Base-by-base conservation (phyloP, 1,140 invertebrate genomes). In the Harlomillsia oculata region DNA sequence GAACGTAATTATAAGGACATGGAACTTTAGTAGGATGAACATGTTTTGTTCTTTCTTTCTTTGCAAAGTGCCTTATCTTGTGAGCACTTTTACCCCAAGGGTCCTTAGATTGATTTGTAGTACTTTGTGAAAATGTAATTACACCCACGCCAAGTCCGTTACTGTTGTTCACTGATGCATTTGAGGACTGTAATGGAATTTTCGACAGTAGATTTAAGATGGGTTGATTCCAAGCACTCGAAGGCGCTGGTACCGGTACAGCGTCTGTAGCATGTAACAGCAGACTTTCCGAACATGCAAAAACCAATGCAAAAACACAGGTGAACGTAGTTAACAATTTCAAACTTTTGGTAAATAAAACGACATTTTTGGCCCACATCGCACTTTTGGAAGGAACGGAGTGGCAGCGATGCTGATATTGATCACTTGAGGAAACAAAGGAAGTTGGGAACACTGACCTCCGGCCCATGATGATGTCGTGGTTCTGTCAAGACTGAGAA, bases 1-100 rank as follows among this genome's bases (percentile, higher is more conserved):
- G 30, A 5, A 60, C 44, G 20, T 60, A 39, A 28, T 60, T 58
- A 40, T 51, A 50, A 1, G 58, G 57, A 54, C 62, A 64, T 11
- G 58, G 54, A 23, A 64, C 50, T 13, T 41, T 53, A 1, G 21
- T 37, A n/a, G n/a, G n/a, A n/a, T n/a, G n/a, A n/a, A n/a, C n/a
- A n/a, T n/a, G n/a, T 48, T 45, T 45, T 36, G 44, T 21, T 51
- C 48, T 43, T 36, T 41, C 37, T 44, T 57, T 51, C 32, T 57
- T 32, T 0, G n/a, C n/a, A 37, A 37, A 44, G 44, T 49, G 44
- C 29, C 39, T 37, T 8, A 52, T 52, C 16, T 52, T 36, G n/a
- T 36, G 32, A 36, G 9, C 18, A 26, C 29, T 30, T 8, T 11
- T 20, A 18, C 46, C 28, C 9, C 8, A 6, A 30, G 11, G 4